phyloP scores from a whole-genome alignment of 1,140 invertebrate genomes.

The Achatina immaculata region DNA sequence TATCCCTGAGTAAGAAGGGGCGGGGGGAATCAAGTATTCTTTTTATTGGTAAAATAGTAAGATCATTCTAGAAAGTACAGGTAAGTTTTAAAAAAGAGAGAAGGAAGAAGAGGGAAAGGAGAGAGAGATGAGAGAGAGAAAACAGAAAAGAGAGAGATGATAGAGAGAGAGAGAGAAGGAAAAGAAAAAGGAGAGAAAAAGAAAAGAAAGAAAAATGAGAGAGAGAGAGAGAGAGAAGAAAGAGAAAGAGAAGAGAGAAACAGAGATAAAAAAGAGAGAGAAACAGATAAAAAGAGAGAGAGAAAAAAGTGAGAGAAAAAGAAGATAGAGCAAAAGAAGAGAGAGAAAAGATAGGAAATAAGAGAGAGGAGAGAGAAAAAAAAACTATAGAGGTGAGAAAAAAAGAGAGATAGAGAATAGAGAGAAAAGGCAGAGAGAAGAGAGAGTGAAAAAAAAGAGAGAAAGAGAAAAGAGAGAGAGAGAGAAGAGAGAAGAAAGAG shows the following conservation, averaged over 20 bases:
- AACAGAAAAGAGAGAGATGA: too few relatives aligned
- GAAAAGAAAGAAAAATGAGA: too few relatives aligned
- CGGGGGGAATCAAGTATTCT: too few relatives aligned
- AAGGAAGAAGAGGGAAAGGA: background rate
- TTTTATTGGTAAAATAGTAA: too few relatives aligned
- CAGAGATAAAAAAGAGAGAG: too few relatives aligned
- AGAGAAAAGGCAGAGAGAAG: too few relatives aligned
- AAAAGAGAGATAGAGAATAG: too few relatives aligned
- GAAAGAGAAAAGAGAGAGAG: background rate
- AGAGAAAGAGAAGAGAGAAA: background rate
- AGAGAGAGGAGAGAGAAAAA: background rate
- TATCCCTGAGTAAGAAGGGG: too few relatives aligned
- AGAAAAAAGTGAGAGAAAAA: background rate
- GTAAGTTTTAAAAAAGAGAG: too few relatives aligned
- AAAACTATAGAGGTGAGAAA: background rate
- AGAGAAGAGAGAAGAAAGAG: background rate
- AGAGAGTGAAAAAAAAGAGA: background rate
- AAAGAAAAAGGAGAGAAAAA: background rate
- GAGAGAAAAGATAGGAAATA: background rate
- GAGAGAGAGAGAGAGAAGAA: background rate
- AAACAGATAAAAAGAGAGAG: background rate
- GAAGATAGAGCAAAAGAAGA: background rate
- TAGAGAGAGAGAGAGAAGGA: background rate
- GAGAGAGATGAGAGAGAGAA: background rate
- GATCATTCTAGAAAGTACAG: too few relatives aligned